Evolutionary conservation across 2,888 invertebrate genomes (phyloP).

Genomic region (Lycaena phlaeas): DNA sequence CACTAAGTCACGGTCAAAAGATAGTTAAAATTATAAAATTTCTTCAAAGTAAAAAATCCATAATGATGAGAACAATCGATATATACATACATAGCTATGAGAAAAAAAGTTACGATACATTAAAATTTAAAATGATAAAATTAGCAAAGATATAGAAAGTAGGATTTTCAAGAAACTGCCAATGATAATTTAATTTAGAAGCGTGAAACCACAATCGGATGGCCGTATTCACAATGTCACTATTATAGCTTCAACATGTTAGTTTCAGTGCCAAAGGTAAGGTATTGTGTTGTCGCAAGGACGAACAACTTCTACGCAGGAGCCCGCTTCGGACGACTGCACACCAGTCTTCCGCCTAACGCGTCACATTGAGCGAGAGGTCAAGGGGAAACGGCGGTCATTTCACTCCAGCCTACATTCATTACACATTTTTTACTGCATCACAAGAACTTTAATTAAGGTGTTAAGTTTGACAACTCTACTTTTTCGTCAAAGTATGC

Average conservation of each 20-base stretch:
- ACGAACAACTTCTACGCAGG: slow-evolving; percentile 68
- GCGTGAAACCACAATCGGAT: background rate
- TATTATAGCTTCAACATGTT: slow-evolving; percentile 4
- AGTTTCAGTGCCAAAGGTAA: slow-evolving; percentile 40
- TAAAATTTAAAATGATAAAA: no score
- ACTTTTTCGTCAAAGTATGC: no score
- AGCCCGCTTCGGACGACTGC: slow-evolving; percentile 45
- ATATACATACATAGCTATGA: no score
- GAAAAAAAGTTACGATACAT: no score
- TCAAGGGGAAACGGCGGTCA: slow-evolving; percentile 23
- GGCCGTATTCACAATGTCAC: background rate
- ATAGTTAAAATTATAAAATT: no score
- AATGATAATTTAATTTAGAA: no score
- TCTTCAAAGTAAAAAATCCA: no score
- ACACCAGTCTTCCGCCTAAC: slow-evolving; percentile 59
- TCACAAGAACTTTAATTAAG: slow-evolving; percentile 5
- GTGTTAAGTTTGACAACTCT: no score
- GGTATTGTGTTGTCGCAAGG: slow-evolving; percentile 45
- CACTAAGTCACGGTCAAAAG: no score
- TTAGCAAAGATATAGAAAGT: no score
- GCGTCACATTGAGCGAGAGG: slow-evolving; percentile 26
- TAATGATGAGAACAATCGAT: no score
- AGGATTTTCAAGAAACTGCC: no score
- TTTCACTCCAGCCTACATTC: slow-evolving; percentile 24
- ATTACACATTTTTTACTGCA: slow-evolving; percentile 16